Conservation (phyloP, 2,113 vertebrate species). For the Porphyrio hochstetteri region DNA sequence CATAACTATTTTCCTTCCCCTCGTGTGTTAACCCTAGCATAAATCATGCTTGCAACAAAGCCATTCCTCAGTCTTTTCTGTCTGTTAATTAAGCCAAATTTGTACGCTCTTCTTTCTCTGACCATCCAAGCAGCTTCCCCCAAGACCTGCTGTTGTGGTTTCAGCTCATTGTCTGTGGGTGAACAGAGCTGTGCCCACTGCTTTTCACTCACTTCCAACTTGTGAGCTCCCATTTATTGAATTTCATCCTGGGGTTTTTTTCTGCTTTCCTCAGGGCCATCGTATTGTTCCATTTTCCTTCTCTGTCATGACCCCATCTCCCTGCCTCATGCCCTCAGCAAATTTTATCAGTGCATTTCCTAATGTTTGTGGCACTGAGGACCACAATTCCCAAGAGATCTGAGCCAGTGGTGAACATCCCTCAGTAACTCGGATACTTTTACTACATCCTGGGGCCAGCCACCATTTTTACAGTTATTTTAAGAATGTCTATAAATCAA, state of each 20-base stretch:
- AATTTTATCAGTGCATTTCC: background rate
- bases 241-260: background rate
- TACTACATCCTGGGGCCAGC: background rate
- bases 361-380: background rate
- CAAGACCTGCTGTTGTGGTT: background rate
- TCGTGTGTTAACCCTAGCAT: fast-evolving
- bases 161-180: background rate
- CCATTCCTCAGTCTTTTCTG: background rate
- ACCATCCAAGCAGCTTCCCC: fast-evolving
- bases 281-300: background rate
- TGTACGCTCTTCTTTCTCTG: fast-evolving
- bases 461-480: background rate
- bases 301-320: background rate
- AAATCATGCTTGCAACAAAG: background rate
- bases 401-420: background rate
- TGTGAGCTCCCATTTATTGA: background rate
- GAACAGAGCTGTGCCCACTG: background rate
- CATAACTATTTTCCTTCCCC: background rate
- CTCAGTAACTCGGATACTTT: background rate
- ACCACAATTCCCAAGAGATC: background rate
- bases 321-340: background rate
- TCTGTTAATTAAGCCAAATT: background rate
- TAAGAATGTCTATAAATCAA: background rate
- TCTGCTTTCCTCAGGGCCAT: background rate
- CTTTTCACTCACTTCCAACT: background rate